Base-by-base conservation (phyloP, 2,888 invertebrate species). In the Aromia moschata region DNA sequence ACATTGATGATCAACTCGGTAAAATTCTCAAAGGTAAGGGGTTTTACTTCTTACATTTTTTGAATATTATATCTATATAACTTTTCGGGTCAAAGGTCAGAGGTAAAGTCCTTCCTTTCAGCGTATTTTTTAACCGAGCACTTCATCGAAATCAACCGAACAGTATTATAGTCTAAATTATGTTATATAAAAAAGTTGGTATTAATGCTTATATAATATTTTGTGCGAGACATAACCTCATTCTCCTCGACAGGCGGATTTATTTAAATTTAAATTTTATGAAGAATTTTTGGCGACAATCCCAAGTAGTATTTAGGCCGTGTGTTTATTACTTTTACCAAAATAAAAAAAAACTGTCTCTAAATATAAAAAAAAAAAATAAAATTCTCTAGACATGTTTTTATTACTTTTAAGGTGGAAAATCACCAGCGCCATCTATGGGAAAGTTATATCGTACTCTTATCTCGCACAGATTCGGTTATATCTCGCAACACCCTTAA, bases 141-240 rank as follows among this genome's bases (percentile, higher is more conserved):
- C 51, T 37, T 49, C n/a, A 18, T n/a, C n/a, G 41, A 31, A 49
- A 52, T 30, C 14, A 37, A 41, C 15, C 11, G 41, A 38, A 49
- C 17, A 33, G 11, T 20, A 37, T 31, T 30, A 44, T 49, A 56
- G 31, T 38, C 44, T 49, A 56, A 41, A 52, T 56, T 43, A 51
- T 46, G 25, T 41, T 56, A 49, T 56, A 56, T 49, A 56, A 56
- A 49, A n/a, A 49, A 49, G 17, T 43, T 33, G 40, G 7, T 53
- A 37, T 51, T 33, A 33, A 33, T 25, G 43, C 43, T 43, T 43
- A 43, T 7, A 43, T 43, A 20, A 43, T 5, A 12, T 20, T 11
- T 17, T 41, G 9, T 31, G n/a, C 37, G 17, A 30, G 41, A 40
- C 25, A 52, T 17, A 40, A 41, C 52, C 41, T 25, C 25, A 18